Base-by-base conservation (phyloP, 2,113 vertebrate species). In the Megaptera novaeangliae region DNA sequence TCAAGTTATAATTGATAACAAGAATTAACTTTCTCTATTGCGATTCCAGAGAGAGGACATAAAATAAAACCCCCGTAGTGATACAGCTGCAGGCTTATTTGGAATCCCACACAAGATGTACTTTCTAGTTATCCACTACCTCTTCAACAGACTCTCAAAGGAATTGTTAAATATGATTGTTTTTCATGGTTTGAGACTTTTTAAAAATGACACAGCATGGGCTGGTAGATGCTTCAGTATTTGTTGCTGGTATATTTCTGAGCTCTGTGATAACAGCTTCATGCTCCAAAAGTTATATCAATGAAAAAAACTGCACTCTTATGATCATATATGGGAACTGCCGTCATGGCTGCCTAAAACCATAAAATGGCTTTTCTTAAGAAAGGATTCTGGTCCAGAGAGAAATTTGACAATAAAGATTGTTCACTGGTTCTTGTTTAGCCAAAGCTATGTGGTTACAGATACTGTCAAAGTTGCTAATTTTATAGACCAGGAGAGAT, bases 181-280 rank as follows among this genome's bases (percentile, higher is more conserved):
- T 98, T 98, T 93, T 86, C 96, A 97, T 74, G 27, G 41, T 72
- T 95, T 92, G 59, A 83, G 92, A 93, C 34, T 86, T 94, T 97
- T 95, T 94, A 11, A 25, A 83, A 92, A 57, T 41, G 91, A 57
- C 83, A 84, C 27, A 74, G 20, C 71, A 85, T 72, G 59, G 44
- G 68, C 96, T 94, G 46, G 29, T 92, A n/a, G 85, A 85, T 3
- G 66, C 46, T 52, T 66, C 6, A 5, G 21, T 68, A 3, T 93
- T 92, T 15, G 14, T 80, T 81, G 78, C 72, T 87, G 86, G 46
- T 92, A 31, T 52, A 64, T 7, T 95, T 98, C 95, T 84, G 57
- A 15, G 75, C 90, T 90, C 0, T 1, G 63, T 96, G 95, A 59
- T 97, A 94, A n/a, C 41, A 34, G 74, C 25, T 95, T 96, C 14